Conservation (phyloP, 2,888 invertebrate species). For the Marasmarcha lunaedactyla region DNA sequence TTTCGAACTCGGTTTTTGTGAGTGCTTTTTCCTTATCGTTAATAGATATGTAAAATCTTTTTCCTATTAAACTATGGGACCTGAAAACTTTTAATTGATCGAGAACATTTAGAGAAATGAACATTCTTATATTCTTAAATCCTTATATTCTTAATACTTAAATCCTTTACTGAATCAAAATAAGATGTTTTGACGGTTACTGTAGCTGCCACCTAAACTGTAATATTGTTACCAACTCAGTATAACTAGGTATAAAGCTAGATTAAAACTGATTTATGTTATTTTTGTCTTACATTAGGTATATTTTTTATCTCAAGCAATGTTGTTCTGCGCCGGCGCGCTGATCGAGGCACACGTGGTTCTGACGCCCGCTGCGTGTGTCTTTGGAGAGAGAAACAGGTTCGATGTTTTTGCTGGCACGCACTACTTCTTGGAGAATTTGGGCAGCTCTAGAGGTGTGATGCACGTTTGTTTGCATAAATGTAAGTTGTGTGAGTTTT, state of each 20-base stretch:
- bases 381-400: slow-evolving; percentile 40
- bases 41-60: no score
- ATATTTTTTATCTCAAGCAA: slow-evolving; percentile 46
- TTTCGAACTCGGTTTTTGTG: no score
- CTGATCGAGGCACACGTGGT: slow-evolving; percentile 52
- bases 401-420: slow-evolving; percentile 42
- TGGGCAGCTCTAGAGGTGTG: slow-evolving; percentile 29
- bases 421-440: slow-evolving; percentile 34
- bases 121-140: no score
- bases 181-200: neutral
- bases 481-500: slow-evolving; percentile 23
- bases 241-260: neutral
- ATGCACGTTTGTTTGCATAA: slow-evolving; percentile 43
- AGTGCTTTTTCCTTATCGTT: no score
- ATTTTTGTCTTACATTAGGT: slow-evolving; percentile 24
- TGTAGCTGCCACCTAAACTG: no score
- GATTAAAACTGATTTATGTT: neutral
- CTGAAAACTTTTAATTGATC: no score
- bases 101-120: no score
- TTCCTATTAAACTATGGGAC: no score
- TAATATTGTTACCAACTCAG: no score
- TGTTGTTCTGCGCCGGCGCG: slow-evolving; percentile 50
- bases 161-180: no score
- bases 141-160: no score
- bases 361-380: slow-evolving; percentile 46